Evolutionary conservation across 2,797 vertebrate species (phyloP).

Genomic region (Fratercula arctica): DNA sequence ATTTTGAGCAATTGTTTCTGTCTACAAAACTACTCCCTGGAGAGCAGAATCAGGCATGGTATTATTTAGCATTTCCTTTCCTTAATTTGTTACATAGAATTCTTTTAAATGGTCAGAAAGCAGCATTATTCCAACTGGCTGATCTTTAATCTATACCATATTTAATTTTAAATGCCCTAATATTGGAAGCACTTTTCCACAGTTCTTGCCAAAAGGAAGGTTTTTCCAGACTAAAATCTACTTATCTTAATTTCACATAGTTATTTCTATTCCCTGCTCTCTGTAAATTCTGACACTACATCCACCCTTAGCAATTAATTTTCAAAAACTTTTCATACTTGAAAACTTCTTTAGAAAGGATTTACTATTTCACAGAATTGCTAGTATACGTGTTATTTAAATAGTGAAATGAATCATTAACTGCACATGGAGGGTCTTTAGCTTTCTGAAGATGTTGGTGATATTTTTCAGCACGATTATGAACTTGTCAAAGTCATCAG

Average conservation of each 20-base stretch:
- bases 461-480: background rate
- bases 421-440: background rate
- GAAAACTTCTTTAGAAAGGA: background rate
- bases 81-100: background rate
- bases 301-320: background rate
- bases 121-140: background rate
- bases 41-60: background rate
- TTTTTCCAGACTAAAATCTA: background rate
- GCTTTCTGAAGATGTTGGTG: background rate
- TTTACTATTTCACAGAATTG: background rate
- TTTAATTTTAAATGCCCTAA: background rate
- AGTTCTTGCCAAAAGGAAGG: background rate
- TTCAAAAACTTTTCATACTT: background rate
- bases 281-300: background rate
- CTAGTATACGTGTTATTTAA: background rate
- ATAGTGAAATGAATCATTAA: background rate
- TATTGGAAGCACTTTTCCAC: background rate
- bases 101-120: background rate
- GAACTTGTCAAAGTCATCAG: background rate
- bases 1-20: background rate
- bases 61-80: slow-evolving; percentile 3
- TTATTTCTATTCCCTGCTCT: background rate
- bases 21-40: background rate
- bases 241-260: background rate
- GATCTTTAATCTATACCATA: background rate